phyloP scores from a whole-genome alignment of 1,140 invertebrate genomes.

The Ceratitis capitata region DNA sequence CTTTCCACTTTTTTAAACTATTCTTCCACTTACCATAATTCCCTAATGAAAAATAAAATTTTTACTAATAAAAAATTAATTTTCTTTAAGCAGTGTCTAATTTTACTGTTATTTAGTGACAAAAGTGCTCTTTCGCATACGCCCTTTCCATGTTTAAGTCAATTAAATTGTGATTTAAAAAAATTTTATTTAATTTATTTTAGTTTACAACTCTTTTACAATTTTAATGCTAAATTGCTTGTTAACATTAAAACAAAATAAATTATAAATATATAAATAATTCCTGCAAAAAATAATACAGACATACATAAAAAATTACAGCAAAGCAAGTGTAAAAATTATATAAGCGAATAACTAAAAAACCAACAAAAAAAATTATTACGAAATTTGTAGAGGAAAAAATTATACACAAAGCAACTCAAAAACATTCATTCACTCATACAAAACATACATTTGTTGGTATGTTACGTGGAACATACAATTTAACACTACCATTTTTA shows the following conservation, averaged over 20 bases:
- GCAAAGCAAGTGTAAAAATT: constrained; percentile 7
- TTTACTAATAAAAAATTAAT: too few relatives aligned
- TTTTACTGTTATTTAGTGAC: too few relatives aligned
- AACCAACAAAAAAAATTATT: background rate
- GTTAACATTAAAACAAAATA: background rate
- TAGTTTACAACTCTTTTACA: background rate
- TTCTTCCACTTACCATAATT: too few relatives aligned
- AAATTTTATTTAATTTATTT: background rate
- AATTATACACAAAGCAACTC: background rate
- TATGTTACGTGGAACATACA: background rate
- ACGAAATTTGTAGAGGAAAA: background rate
- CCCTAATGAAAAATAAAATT: too few relatives aligned
- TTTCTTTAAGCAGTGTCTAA: too few relatives aligned
- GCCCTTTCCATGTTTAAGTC: too few relatives aligned
- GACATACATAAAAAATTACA: background rate
- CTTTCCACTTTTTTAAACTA: too few relatives aligned
- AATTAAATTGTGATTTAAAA: too few relatives aligned
- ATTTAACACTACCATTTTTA: background rate
- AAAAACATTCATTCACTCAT: background rate
- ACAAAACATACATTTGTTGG: background rate
- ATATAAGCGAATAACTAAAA: background rate
- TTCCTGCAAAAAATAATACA: background rate
- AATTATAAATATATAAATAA: background rate
- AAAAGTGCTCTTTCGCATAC: too few relatives aligned
- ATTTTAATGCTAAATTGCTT: background rate